These are phyloP conservation scores for Drosophila sordidapex DNA, from an alignment of 2,888 invertebrate genomes.

Conservation along the genomic window DNA sequence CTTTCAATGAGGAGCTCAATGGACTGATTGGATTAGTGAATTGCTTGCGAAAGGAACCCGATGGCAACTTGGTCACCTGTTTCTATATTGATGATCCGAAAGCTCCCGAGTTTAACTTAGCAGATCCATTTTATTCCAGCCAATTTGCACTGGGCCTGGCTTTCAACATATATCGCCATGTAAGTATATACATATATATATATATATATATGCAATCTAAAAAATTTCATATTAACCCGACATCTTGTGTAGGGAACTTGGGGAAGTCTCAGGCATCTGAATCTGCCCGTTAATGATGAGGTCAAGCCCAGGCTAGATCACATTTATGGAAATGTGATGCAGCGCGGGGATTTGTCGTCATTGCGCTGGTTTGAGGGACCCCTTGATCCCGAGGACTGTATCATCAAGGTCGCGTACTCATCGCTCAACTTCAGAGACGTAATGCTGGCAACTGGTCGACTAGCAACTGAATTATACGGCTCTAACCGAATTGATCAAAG, in stretches of 20 bases:
- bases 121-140: conserved; percentile 88
- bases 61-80: conserved; percentile 88
- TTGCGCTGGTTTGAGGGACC: conserved; percentile 93
- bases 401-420: conserved; percentile 87
- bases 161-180: conserved; percentile 90
- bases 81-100: conserved; percentile 88
- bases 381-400: conserved; percentile 86
- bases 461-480: conserved; percentile 93
- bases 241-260: conserved; percentile 78
- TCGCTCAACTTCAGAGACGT: conserved; percentile 97
- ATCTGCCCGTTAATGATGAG: conserved; percentile 85
- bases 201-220: too few relatives aligned
- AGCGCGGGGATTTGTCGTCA: conserved; percentile 94
- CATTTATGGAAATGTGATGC: conserved; percentile 90
- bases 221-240: neutral
- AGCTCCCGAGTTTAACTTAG: conserved; percentile 89
- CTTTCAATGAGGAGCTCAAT: conserved; percentile 88
- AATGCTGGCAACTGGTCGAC: conserved; percentile 96
- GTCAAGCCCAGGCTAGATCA: conserved; percentile 86
- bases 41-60: conserved; percentile 92
- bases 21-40: conserved; percentile 96
- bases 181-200: conserved; percentile 56
- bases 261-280: conserved; percentile 95
- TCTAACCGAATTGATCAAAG: conserved; percentile 88
- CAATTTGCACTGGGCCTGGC: conserved; percentile 91